Conservation (phyloP, 2,113 vertebrate genomes). For the Pionites leucogaster region DNA sequence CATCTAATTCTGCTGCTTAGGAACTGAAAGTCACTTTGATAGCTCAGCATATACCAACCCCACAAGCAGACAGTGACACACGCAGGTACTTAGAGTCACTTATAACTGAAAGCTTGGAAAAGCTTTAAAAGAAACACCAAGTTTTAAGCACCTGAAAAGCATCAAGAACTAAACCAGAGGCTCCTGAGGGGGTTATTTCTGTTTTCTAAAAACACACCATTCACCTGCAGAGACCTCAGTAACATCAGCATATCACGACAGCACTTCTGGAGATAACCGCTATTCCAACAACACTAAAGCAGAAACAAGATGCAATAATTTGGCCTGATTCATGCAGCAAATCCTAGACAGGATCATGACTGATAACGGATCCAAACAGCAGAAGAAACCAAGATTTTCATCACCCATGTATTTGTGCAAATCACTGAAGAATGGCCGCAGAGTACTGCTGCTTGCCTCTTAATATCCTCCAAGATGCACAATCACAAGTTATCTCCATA, state of each 20-base stretch:
- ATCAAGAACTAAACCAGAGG: background rate
- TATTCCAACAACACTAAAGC: background rate
- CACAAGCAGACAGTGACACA: background rate
- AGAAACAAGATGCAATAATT: background rate
- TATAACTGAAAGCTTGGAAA: background rate
- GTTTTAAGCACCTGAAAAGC: background rate
- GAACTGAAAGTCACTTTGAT: background rate
- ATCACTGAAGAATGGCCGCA: background rate
- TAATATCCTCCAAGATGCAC: slow-evolving; percentile 8
- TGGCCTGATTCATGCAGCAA: background rate
- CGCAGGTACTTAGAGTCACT: background rate
- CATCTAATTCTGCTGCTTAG: background rate
- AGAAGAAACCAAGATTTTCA: slow-evolving; percentile 20
- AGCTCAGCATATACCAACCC: background rate
- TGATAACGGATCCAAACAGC: background rate
- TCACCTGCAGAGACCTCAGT: background rate
- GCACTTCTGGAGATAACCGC: background rate
- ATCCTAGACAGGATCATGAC: background rate
- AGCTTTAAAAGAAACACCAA: background rate
- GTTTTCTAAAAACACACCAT: background rate
- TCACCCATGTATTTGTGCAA: background rate
- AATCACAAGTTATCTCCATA: slow-evolving; percentile 22
- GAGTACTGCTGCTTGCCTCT: background rate
- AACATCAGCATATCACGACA: background rate
- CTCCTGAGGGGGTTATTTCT: background rate